phyloP scores from a whole-genome alignment of 2,888 invertebrate genomes.

The Caenorhabditis doughertyi region DNA sequence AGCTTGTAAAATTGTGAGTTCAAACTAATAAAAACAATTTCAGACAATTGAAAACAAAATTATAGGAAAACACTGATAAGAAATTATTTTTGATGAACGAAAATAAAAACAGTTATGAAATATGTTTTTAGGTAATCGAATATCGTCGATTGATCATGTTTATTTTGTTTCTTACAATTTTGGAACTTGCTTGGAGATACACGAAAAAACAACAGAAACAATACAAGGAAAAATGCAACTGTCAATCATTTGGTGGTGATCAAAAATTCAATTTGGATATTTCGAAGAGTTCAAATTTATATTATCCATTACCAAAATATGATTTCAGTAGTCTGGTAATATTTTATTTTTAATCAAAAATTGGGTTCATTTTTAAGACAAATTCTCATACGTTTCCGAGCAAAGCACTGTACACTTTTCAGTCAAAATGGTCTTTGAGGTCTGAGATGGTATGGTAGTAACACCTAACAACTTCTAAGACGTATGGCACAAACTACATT shows the following conservation, averaged over 20 bases:
- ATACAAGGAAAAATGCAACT: not conserved
- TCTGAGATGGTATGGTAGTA: too few relatives aligned
- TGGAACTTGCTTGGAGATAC: not conserved
- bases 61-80: not conserved
- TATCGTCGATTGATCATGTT: conserved; percentile 21
- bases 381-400: too few relatives aligned
- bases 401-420: too few relatives aligned
- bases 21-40: too few relatives aligned
- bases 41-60: too few relatives aligned
- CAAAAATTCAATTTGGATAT: not conserved
- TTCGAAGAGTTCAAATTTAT: not conserved
- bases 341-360: too few relatives aligned
- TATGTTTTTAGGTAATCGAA: conserved; percentile 6
- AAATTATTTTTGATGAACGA: not conserved
- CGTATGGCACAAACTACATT: too few relatives aligned
- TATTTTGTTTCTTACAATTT: not conserved
- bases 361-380: too few relatives aligned
- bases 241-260: not conserved
- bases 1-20: conserved; percentile 1
- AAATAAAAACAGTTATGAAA: not conserved
- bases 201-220: not conserved
- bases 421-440: too few relatives aligned
- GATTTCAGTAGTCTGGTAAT: not conserved
- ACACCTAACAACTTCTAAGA: too few relatives aligned
- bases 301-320: not conserved